Base-by-base conservation (phyloP, 2,113 vertebrate species). In the Buteo buteo region DNA sequence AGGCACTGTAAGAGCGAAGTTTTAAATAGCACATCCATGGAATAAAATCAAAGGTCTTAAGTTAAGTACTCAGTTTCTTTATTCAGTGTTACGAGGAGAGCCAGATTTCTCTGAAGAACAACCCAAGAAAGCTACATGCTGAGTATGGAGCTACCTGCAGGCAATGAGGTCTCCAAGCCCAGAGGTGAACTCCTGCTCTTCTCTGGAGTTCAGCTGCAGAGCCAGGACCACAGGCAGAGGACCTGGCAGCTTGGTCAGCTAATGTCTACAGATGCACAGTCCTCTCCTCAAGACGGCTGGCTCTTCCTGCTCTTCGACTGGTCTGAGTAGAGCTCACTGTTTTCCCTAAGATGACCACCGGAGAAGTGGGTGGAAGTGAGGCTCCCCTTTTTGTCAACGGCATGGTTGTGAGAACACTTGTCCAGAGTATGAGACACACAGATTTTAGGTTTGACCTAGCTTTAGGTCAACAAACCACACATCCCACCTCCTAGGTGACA, bases 1-100 rank as follows among this genome's bases (percentile, higher is more conserved):
- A 94, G 81, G 84, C 9, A 13, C 61, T 76, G 21, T 36, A 85
- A 69, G 24, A 89, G 19, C 1, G 1, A 90, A 82, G 40, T 50
- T 91, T 96, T 86, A 91, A 92, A 91, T 32, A 85, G 85, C 62
- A 86, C 18, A 62, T 66, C 79, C 58, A 54, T 96, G 92, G 88
- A 95, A 93, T 70, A 81, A 94, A 94, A 92, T 73, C 92, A 90
- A 86, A 94, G 50, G 38, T 70, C 79, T 88, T 13, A 96, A 95
- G 78, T 85, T 85, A 94, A 72, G 54, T 20, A 55, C 32, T 66
- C 49, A 6, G 44, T 45, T 71, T 94, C 80, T 80, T 80, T 28
- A 85, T 58, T 76, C 2, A 1, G 45, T 65, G 29, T 42, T 55
- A 91, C 69, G 32, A 87, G 16, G 40, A 76, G 40, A 93, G 62